Evolutionary conservation across 2,888 invertebrate species (phyloP).

Genomic region (Caenorhabditis sp.): DNA sequence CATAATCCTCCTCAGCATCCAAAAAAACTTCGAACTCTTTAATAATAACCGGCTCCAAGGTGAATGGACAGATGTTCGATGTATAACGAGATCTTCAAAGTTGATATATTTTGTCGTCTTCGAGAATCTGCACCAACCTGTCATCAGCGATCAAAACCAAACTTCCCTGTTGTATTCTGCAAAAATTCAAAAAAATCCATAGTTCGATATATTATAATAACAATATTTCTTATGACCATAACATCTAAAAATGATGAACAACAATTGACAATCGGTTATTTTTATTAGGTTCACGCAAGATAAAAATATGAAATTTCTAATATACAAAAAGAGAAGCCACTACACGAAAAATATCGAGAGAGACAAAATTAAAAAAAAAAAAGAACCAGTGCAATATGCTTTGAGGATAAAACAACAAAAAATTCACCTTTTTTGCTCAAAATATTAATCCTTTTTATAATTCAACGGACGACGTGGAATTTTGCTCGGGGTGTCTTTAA

Average conservation of each 20-base stretch:
- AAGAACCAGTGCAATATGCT: no score
- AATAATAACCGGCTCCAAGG: neutral
- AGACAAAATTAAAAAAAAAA: no score
- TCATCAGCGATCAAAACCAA: neutral
- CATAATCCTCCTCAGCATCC: neutral
- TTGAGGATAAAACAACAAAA: no score
- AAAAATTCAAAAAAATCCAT: neutral
- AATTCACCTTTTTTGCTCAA: no score
- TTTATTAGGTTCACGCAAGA: no score
- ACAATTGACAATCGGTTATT: no score
- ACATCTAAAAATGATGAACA: neutral
- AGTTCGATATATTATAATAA: neutral
- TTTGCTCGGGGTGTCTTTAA: no score
- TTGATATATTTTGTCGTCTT: neutral
- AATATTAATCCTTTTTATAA: no score
- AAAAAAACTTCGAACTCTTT: neutral
- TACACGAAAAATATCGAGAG: no score
- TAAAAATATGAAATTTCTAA: no score
- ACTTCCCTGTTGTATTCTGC: neutral
- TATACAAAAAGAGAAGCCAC: no score
- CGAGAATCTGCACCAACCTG: neutral
- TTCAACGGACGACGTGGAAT: no score
- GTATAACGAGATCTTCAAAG: neutral
- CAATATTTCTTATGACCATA: neutral
- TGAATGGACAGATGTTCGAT: neutral